phyloP scores from a whole-genome alignment of 1,140 invertebrate genomes.

The Helicoverpa armigera region DNA sequence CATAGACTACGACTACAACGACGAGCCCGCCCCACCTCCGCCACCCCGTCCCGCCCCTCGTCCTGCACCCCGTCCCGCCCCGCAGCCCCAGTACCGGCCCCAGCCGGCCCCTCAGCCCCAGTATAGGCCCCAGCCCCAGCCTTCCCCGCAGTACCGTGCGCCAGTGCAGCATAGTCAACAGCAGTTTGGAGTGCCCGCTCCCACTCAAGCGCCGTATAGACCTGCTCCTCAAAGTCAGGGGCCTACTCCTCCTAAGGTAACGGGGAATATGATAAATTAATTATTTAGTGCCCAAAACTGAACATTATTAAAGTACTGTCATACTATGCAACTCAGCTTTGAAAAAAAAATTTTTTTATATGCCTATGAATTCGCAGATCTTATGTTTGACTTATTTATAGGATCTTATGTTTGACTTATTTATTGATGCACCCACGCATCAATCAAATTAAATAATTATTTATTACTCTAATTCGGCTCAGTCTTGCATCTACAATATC shows the following conservation, averaged over 20 bases:
- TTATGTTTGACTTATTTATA: too few relatives aligned
- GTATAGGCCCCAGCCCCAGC: constrained; percentile 57
- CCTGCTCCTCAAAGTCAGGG: constrained; percentile 56
- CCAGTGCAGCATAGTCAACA: constrained; percentile 52
- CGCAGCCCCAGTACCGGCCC: constrained; percentile 59
- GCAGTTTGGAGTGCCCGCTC: constrained; percentile 49
- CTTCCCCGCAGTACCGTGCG: constrained; percentile 52
- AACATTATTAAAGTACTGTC: too few relatives aligned
- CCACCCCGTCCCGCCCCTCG: constrained; percentile 50
- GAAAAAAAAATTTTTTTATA: too few relatives aligned
- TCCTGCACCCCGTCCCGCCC: constrained; percentile 60
- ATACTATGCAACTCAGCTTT: too few relatives aligned
- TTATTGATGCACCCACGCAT: too few relatives aligned
- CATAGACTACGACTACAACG: constrained; percentile 49
- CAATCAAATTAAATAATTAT: too few relatives aligned
- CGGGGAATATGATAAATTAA: not conserved
- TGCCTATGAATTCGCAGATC: too few relatives aligned
- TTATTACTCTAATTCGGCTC: too few relatives aligned
- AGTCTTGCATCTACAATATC: too few relatives aligned
- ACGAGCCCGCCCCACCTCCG: constrained; percentile 73
- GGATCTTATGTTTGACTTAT: too few relatives aligned
- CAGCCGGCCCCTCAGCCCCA: constrained; percentile 59
- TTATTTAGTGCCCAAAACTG: too few relatives aligned
- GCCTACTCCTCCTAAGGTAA: constrained; percentile 75
- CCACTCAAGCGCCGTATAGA: constrained; percentile 33